These are phyloP conservation scores for Oceanodroma tethys DNA, from an alignment of 2,113 vertebrate genomes.

Conservation along the genomic window DNA sequence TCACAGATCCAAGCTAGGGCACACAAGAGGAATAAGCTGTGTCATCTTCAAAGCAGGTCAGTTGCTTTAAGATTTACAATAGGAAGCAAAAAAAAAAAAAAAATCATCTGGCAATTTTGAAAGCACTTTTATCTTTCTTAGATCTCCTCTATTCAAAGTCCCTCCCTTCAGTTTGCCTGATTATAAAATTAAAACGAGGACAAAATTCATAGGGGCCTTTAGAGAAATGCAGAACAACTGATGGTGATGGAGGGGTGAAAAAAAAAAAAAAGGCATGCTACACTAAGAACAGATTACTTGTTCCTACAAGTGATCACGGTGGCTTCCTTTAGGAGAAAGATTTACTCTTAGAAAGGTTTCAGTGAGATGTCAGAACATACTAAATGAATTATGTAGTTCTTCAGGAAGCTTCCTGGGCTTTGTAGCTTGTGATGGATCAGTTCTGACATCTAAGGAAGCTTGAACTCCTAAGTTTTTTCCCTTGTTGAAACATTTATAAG, in stretches of 20 bases:
- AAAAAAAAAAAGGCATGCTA: background rate
- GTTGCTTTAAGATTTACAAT: background rate
- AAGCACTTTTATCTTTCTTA: background rate
- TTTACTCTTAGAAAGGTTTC: background rate
- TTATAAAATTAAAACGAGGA: background rate
- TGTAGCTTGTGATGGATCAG: background rate
- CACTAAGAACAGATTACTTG: background rate
- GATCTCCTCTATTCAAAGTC: background rate
- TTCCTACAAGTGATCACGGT: background rate
- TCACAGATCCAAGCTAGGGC: background rate
- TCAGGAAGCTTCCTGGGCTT: background rate
- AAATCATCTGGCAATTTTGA: background rate
- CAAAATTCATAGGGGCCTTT: background rate
- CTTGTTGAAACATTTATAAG: background rate
- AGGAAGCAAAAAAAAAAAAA: background rate
- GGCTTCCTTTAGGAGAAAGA: background rate
- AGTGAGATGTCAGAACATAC: background rate
- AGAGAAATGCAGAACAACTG: background rate
- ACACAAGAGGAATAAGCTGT: background rate
- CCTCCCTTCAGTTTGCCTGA: background rate
- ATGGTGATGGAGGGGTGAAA: background rate
- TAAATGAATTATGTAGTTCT: background rate
- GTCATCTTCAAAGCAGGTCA: background rate
- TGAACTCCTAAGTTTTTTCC: background rate
- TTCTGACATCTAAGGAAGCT: background rate